Percentiles rank a stretch among this genome's conserved stretches.
Conservation (phyloP, 2,113 vertebrate species). For the Sterrhoptilus dennistouni region DNA sequence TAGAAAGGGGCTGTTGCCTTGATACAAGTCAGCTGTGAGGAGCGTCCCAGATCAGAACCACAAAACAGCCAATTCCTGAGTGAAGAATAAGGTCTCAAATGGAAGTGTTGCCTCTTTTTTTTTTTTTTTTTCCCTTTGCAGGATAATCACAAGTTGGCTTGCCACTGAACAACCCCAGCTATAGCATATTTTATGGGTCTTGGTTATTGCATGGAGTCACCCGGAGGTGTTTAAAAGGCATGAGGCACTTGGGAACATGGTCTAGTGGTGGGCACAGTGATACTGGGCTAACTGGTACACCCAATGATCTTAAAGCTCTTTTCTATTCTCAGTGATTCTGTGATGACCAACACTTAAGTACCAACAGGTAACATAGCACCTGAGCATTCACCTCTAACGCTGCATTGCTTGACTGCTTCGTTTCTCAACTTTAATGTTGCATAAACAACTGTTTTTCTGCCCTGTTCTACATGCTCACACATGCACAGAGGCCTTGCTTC, state of each 20-base stretch:
- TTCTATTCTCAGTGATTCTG: background rate
- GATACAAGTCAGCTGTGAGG: background rate
- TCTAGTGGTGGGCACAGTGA: background rate
- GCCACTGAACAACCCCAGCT: background rate
- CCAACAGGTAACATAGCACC: background rate
- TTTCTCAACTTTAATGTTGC: constrained; percentile 32
- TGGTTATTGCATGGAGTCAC: background rate
- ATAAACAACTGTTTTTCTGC: constrained; percentile 29
- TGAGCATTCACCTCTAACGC: background rate
- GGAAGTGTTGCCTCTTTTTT: background rate
- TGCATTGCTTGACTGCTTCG: background rate
- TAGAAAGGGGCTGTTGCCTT: background rate
- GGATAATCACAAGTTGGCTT: background rate
- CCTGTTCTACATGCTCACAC: background rate
- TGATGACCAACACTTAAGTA: background rate
- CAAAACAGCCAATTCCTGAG: background rate
- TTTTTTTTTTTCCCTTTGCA: background rate
- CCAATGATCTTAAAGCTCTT: background rate
- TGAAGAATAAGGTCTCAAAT: background rate
- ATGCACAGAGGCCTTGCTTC: background rate
- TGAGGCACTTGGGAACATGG: background rate
- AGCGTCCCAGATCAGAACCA: background rate
- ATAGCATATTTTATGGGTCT: background rate
- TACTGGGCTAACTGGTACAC: background rate
- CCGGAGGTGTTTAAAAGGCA: background rate